Conservation (phyloP, 2,797 vertebrate species). For the Melopsittacus undulatus region DNA sequence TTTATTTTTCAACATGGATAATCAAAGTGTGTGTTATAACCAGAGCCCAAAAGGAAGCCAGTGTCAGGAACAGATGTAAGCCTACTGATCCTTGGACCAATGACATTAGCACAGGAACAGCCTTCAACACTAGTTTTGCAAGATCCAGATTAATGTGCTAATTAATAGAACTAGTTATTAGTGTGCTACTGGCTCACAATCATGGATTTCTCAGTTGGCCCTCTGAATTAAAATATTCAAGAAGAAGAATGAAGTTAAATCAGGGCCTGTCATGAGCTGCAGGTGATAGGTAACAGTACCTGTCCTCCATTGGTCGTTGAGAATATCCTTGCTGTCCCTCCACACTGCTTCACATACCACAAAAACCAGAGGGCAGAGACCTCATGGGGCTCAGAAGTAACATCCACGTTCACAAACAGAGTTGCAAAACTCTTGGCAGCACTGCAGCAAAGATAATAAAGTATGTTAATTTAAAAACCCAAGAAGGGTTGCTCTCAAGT, state of each 20-base stretch:
- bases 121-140: not conserved
- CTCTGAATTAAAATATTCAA: not conserved
- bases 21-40: not conserved
- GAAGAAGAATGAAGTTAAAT: not conserved
- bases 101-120: not conserved
- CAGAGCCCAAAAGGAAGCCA: not conserved
- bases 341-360: constrained; percentile 97
- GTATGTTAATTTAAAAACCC: not conserved
- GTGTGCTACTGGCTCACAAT: not conserved
- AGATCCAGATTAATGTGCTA: not conserved
- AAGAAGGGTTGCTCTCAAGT: not conserved
- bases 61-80: not conserved
- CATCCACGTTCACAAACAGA: constrained; percentile 93
- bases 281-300: constrained; percentile 73
- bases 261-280: not conserved
- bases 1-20: not conserved
- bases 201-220: not conserved
- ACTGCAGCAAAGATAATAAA: constrained; percentile 66
- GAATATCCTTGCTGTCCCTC: constrained; percentile 91
- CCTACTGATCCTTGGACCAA: not conserved
- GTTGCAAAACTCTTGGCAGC: constrained; percentile 84
- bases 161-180: not conserved
- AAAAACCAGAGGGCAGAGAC: constrained; percentile 97
- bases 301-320: constrained; percentile 94
- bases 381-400: constrained; percentile 94